Conservation (phyloP, 2,113 vertebrate species). For the Ceyx cyanopectus region DNA sequence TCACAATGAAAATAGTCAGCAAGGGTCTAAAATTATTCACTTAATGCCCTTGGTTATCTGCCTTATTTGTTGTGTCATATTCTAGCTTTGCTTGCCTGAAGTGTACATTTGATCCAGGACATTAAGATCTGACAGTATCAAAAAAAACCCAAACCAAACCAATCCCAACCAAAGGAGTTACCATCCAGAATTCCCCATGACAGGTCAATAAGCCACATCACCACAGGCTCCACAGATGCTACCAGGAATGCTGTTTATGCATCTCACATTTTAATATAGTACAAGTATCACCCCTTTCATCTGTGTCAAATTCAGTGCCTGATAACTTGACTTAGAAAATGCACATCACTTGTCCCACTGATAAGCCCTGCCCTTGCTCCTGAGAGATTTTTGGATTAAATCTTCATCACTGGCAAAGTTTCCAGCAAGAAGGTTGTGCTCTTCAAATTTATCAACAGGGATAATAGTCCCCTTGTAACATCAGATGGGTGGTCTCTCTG, state of each 20-base stretch:
- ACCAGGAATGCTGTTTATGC: not conserved
- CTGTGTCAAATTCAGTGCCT: not conserved
- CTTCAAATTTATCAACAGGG: not conserved
- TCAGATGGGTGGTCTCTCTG: rapidly evolving
- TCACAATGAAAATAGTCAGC: not conserved
- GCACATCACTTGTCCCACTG: not conserved
- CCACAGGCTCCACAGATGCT: not conserved
- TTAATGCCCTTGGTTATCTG: not conserved
- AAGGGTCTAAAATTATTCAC: not conserved
- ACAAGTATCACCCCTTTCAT: not conserved
- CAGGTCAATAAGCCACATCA: not conserved
- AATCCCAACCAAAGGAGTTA: not conserved
- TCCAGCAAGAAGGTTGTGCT: not conserved
- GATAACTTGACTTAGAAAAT: not conserved
- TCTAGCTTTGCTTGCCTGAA: not conserved
- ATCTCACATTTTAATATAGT: rapidly evolving
- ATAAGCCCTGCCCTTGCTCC: not conserved
- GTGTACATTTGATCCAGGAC: not conserved
- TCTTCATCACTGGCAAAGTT: not conserved
- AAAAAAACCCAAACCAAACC: not conserved
- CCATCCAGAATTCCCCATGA: not conserved
- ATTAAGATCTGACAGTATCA: not conserved
- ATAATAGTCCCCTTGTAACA: no score
- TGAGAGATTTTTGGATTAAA: not conserved
- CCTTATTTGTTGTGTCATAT: not conserved